Evolutionary conservation across 2,888 invertebrate species (phyloP).

Genomic region (Acrobasis repandana): DNA sequence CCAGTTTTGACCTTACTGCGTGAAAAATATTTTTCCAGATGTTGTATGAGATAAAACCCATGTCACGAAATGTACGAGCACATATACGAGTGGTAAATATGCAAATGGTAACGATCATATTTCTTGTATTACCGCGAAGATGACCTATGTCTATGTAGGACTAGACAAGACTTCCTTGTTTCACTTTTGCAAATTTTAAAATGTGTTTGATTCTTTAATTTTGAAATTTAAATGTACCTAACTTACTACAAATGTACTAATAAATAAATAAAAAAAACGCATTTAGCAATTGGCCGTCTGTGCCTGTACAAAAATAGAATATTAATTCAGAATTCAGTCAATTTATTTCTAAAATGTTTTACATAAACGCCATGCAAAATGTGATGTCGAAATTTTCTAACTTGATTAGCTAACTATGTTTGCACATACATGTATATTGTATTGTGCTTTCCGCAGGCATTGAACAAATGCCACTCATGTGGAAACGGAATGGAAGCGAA

Average conservation of each 20-base stretch:
- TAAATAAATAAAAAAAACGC: too few relatives aligned
- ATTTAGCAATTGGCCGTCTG: too few relatives aligned
- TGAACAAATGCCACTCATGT: conserved; percentile 25
- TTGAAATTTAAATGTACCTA: conserved; percentile 2
- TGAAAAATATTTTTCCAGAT: too few relatives aligned
- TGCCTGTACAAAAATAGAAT: too few relatives aligned
- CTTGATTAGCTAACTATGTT: conserved; percentile 4
- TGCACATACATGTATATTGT: conserved; percentile 1
- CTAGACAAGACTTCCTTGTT: background rate
- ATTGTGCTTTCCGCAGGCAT: conserved; percentile 6
- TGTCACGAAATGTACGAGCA: background rate
- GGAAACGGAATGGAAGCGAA: conserved; percentile 39
- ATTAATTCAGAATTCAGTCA: too few relatives aligned
- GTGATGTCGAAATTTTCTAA: conserved; percentile 7
- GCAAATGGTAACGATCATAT: background rate
- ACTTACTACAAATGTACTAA: too few relatives aligned
- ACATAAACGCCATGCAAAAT: background rate
- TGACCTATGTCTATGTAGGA: background rate
- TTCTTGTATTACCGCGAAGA: background rate
- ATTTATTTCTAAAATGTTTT: too few relatives aligned
- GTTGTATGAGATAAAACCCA: too few relatives aligned
- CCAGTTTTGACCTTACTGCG: too few relatives aligned
- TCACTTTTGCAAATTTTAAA: conserved; percentile 6
- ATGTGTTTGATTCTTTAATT: conserved; percentile 5
- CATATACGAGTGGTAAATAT: background rate